Conservation (phyloP, 2,888 invertebrate species). For the Vandiemenella viatica region DNA sequence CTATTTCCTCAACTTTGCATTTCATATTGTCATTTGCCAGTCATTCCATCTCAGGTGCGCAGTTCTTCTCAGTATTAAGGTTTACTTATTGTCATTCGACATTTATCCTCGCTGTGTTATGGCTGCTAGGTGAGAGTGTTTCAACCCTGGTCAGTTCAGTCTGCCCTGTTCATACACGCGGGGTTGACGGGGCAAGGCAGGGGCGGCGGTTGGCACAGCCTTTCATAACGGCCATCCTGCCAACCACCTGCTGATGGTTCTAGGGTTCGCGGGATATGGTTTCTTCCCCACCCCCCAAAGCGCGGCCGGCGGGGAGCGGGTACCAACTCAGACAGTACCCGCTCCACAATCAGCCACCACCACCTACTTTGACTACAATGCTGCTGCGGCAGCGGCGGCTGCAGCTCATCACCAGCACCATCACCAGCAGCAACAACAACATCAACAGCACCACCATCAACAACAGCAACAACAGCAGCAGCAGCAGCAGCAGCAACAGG, state of each 20-base stretch:
- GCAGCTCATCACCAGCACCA: neutral
- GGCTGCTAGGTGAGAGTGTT: too few species aligned
- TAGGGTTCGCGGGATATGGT: conserved; percentile 34
- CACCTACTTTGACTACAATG: conserved; percentile 14
- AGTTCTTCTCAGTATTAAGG: too few species aligned
- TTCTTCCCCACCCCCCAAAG: conserved; percentile 31
- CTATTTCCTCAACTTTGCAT: too few species aligned
- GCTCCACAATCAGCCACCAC: conserved; percentile 24
- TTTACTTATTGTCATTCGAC: too few species aligned
- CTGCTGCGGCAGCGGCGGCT: conserved; percentile 9
- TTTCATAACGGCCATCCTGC: too few species aligned
- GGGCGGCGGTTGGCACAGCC: too few species aligned
- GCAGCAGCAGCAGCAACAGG: conserved; percentile 10
- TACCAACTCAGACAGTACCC: neutral
- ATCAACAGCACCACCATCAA: neutral
- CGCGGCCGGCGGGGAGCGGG: conserved; percentile 25
- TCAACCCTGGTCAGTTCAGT: too few species aligned
- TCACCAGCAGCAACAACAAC: neutral
- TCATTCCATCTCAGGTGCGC: too few species aligned
- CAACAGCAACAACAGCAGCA: conserved; percentile 8
- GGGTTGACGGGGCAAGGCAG: too few species aligned
- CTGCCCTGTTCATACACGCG: too few species aligned
- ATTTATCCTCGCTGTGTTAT: too few species aligned
- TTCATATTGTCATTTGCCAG: too few species aligned
- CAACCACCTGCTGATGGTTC: conserved; percentile 10